Conservation (phyloP, 2,888 invertebrate species). For the Acanthococcus lagerstroemiae region DNA sequence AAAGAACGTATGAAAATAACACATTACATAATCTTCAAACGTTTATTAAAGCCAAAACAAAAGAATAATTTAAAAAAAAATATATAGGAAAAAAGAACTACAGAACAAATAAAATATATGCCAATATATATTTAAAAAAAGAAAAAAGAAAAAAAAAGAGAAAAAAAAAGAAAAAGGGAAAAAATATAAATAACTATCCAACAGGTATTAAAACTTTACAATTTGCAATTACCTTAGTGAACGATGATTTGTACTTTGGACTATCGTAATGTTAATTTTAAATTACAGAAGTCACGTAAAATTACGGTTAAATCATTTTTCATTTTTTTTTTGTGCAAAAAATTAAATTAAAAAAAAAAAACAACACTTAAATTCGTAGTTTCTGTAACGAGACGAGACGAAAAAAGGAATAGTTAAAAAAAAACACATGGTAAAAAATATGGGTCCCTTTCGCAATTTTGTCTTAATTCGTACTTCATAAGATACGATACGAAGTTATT, state of each 20-base stretch:
- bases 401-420: no score
- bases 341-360: no score
- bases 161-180: no score
- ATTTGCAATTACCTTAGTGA: constrained; percentile 10
- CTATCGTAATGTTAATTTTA: constrained; percentile 12
- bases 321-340: not conserved
- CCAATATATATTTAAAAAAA: no score
- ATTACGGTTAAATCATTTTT: constrained; percentile 17
- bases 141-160: no score
- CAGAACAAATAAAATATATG: constrained; percentile 18
- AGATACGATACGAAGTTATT: no score
- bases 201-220: constrained; percentile 23
- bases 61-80: constrained; percentile 5
- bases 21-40: constrained; percentile 15
- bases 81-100: constrained; percentile 3
- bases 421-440: constrained; percentile 17
- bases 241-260: constrained; percentile 20
- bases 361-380: no score
- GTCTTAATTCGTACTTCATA: no score
- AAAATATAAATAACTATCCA: constrained; percentile 16
- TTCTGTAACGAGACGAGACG: no score
- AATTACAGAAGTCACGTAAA: constrained; percentile 15
- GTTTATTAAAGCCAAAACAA: constrained; percentile 23
- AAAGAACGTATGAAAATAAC: no score
- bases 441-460: constrained; percentile 22